Conservation (phyloP, 2,797 vertebrate genomes). For the Halcyon smyrnensis region DNA sequence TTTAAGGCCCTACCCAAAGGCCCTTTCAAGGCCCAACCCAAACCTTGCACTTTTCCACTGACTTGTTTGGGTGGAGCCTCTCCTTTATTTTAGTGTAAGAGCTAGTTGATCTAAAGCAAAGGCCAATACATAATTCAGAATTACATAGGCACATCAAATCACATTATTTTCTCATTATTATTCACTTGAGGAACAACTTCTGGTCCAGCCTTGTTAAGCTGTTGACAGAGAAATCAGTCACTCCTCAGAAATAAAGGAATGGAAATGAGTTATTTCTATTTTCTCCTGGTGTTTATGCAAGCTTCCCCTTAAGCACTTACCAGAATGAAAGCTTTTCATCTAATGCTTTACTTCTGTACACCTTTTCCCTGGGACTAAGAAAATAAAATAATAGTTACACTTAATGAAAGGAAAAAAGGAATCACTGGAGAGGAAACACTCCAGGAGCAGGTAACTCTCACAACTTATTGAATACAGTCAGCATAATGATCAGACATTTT, state of each 20-base stretch:
- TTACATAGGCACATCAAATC: background rate
- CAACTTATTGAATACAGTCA: background rate
- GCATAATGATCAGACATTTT: background rate
- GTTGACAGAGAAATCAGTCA: conserved; percentile 58
- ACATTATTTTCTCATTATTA: conserved; percentile 27
- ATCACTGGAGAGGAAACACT: conserved; percentile 37
- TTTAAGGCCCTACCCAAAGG: background rate
- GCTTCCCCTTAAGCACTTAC: conserved; percentile 35
- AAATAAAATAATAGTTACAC: conserved; percentile 53
- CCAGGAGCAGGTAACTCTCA: conserved; percentile 13
- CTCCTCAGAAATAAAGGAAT: conserved; percentile 42
- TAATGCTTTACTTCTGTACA: conserved; percentile 36
- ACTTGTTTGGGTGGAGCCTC: background rate
- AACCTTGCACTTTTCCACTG: background rate
- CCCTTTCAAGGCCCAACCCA: background rate
- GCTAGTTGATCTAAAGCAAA: background rate
- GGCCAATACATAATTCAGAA: background rate
- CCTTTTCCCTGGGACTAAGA: conserved; percentile 24
- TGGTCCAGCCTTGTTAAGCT: conserved; percentile 11
- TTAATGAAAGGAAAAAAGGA: conserved; percentile 29
- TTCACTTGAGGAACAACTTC: conserved; percentile 23
- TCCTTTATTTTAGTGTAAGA: background rate
- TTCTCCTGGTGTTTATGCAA: conserved; percentile 27
- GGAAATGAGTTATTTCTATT: conserved; percentile 59
- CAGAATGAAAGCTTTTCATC: conserved; percentile 54